Base-by-base conservation (phyloP, 1,140 invertebrate genomes). In the Musca vetustissima region DNA sequence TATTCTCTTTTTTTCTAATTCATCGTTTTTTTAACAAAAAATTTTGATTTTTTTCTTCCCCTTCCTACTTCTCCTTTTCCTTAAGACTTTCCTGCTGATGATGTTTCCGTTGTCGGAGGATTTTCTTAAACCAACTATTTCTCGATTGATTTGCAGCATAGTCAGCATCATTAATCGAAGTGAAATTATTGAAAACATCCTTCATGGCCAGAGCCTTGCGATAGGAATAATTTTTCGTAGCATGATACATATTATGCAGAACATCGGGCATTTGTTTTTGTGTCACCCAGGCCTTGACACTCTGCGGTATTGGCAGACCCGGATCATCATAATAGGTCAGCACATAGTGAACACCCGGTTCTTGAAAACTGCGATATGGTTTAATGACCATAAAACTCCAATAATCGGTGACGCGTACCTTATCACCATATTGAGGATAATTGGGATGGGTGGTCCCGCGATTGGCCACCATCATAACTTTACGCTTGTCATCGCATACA, bases 301-400 rank as follows among this genome's bases (percentile, higher is more conserved):
- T 84, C 13, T 86, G 82, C 32, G 90, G 90, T 70, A 92, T 85
- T 75, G 88, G 89, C 48, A 92, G 84, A 6, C 92, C 93, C 17
- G 93, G 92, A 85, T 94, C 91, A 79, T 95, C 93, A 79, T 91
- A 95, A 83, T 95, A 95, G 1, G 93, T 95, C 7, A 95, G 84
- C 25, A 89, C 88, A 83, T 94, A 95, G 82, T 95, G 92, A 71
- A 94, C 69, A 0, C 80, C 75, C 11, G 75, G 78, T 65, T 82
- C 79, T 48, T 80, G 73, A 49, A 83, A 80, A 4, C 64, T 70
- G 6, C 73, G 72, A 55, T 73, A 79, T 2, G 92, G 91, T 83
- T 88, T 91, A 67, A 95, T 92, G 0, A 94, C 91, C 89, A 95
- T 93, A 69, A 90, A 89, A 53, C 92, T 94, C 92, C 92, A 94